Evolutionary conservation across 1,140 invertebrate genomes (phyloP).

Genomic region (Nomia melanderi): DNA sequence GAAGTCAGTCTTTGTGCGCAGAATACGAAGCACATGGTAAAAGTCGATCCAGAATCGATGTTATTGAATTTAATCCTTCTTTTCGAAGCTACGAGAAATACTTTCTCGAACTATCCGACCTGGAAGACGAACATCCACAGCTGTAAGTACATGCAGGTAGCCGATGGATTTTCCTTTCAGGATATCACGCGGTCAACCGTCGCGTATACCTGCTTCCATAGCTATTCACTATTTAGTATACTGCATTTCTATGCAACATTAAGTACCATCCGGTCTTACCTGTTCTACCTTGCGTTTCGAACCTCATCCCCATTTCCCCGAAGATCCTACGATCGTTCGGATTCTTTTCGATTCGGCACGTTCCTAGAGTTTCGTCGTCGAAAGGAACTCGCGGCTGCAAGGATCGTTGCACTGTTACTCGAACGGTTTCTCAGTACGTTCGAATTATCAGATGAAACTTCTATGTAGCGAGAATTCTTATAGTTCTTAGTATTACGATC

Average conservation of each 20-base stretch:
- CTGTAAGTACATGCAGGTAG: conserved; percentile 6
- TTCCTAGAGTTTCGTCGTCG: background rate
- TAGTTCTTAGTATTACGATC: too few species aligned
- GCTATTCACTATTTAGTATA: conserved; percentile 17
- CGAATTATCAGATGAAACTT: background rate
- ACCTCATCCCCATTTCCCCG: background rate
- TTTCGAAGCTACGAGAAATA: too few species aligned
- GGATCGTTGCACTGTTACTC: background rate
- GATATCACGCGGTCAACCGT: too few species aligned
- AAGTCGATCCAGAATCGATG: too few species aligned
- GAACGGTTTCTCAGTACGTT: background rate
- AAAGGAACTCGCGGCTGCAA: conserved; percentile 6
- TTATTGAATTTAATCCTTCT: too few species aligned
- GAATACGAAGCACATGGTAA: too few species aligned
- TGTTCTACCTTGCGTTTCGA: background rate
- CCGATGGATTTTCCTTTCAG: conserved; percentile 19
- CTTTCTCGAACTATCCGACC: too few species aligned
- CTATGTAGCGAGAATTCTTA: too few species aligned
- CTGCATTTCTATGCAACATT: conserved; percentile 20
- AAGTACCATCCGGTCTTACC: background rate
- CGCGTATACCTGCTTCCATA: background rate
- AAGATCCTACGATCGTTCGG: background rate
- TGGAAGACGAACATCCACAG: too few species aligned
- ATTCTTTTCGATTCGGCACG: background rate
- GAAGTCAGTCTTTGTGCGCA: too few species aligned